Evolutionary conservation across 2,888 invertebrate genomes (phyloP).

Genomic region (Drosophila trichaetosa): DNA sequence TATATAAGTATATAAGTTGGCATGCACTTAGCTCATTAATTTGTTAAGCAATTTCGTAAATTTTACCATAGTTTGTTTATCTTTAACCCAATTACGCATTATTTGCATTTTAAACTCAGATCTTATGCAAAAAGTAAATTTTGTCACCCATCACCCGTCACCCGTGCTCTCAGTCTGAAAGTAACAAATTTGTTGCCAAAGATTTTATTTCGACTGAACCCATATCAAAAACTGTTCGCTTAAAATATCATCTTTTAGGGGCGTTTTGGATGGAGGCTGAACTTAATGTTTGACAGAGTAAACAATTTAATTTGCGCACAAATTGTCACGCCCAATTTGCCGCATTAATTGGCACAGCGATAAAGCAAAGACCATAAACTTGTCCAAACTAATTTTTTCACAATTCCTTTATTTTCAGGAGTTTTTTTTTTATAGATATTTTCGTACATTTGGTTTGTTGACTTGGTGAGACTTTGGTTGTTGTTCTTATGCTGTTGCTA

Average conservation of each 20-base stretch:
- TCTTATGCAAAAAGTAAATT: conserved; percentile 1
- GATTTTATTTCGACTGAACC: conserved; percentile 44
- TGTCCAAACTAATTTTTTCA: conserved; percentile 26
- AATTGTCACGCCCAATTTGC: conserved; percentile 50
- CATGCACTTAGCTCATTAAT: not conserved
- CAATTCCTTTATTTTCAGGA: conserved; percentile 35
- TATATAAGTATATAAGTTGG: not conserved
- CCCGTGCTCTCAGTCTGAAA: not conserved
- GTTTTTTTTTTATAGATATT: conserved; percentile 21
- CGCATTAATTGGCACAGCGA: conserved; percentile 38
- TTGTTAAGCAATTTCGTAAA: not conserved
- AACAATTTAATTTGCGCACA: conserved; percentile 48
- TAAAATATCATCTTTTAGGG: conserved; percentile 45
- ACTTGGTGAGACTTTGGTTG: not conserved
- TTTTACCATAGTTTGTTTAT: not conserved
- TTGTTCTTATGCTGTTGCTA: conserved; percentile 5
- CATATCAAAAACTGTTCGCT: conserved; percentile 56
- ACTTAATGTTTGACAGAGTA: conserved; percentile 28
- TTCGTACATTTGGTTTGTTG: conserved; percentile 12
- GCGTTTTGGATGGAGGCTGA: not conserved
- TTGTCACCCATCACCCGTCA: not conserved
- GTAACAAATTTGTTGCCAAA: conserved; percentile 25
- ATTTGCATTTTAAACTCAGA: conserved; percentile 34
- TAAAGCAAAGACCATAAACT: conserved; percentile 38
- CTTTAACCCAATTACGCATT: conserved; percentile 2